Percentiles rank a stretch among this genome's conserved stretches.
These are phyloP conservation scores for Diadegma fenestrale DNA, from an alignment of 2,888 invertebrate species.

Conservation along the genomic window DNA sequence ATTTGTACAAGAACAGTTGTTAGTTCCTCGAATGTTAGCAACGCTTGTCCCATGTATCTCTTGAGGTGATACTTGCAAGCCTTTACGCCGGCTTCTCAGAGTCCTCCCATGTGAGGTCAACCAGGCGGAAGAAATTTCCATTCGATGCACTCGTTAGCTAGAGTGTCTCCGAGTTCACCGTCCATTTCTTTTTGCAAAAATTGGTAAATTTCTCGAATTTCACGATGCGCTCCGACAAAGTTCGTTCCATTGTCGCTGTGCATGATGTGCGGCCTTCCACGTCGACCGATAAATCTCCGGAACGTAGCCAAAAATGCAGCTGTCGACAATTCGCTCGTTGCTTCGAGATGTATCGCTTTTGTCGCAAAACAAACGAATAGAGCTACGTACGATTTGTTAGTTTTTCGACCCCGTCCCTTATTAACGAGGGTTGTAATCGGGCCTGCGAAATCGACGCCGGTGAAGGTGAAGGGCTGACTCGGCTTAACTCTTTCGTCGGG, in stretches of 20 bases:
- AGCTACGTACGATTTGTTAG: neutral
- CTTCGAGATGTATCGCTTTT: constrained; percentile 69
- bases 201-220: constrained; percentile 58
- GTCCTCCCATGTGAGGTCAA: constrained; percentile 76
- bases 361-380: neutral
- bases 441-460: constrained; percentile 9
- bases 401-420: neutral
- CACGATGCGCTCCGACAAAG: constrained; percentile 73
- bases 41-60: constrained; percentile 64
- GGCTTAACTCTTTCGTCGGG: constrained; percentile 52
- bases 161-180: neutral
- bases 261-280: constrained; percentile 64
- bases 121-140: constrained; percentile 76
- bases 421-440: neutral
- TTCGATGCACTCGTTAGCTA: constrained; percentile 56
- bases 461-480: constrained; percentile 27
- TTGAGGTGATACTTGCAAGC: constrained; percentile 74
- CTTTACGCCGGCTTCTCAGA: constrained; percentile 78
- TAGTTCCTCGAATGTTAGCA: constrained; percentile 76
- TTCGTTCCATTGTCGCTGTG: constrained; percentile 74
- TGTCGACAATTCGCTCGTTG: constrained; percentile 66
- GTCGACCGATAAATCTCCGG: constrained; percentile 69
- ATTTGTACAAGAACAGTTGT: constrained; percentile 72
- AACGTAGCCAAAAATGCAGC: constrained; percentile 69
- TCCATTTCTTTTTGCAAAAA: constrained; percentile 6